These are phyloP conservation scores for Lycophotia porphyrea DNA, from an alignment of 2,888 invertebrate species.

Conservation along the genomic window DNA sequence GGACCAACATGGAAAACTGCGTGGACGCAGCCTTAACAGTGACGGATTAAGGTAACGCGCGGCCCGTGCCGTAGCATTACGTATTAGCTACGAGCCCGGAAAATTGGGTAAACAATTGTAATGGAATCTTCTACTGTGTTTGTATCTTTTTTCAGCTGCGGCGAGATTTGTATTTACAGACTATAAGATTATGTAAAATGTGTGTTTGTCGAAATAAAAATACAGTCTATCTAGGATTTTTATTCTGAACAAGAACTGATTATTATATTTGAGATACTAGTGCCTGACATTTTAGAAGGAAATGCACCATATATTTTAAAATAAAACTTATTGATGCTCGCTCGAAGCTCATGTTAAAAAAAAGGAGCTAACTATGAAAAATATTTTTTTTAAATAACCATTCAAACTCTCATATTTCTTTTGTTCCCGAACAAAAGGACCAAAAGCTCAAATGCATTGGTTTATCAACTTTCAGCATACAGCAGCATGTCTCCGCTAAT, in stretches of 20 bases:
- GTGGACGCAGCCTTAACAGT: conserved; percentile 76
- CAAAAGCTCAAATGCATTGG: neutral
- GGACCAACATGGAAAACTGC: conserved; percentile 83
- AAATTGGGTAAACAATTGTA: conserved; percentile 23
- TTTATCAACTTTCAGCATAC: conserved; percentile 62
- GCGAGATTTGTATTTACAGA: neutral
- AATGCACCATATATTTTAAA: neutral
- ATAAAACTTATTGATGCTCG: neutral
- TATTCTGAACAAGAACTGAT: neutral
- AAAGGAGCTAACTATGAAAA: neutral
- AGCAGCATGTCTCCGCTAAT: conserved; percentile 50
- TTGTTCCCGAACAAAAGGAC: conserved; percentile 1
- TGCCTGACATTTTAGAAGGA: neutral
- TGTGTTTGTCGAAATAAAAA: neutral
- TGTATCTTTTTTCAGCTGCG: neutral
- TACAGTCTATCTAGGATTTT: neutral
- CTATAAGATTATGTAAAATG: too few relatives aligned
- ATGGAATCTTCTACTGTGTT: neutral
- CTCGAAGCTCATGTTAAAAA: neutral
- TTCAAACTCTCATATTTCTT: neutral
- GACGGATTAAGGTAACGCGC: conserved; percentile 54
- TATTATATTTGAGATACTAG: neutral
- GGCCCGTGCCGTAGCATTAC: conserved; percentile 9
- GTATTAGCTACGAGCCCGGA: conserved; percentile 7
- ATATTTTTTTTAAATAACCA: neutral